A percentile compares a stretch with the other conserved stretches of the same genome.
phyloP scores from a whole-genome alignment of 2,797 vertebrate genomes.

The Crenuchus spilurus region DNA sequence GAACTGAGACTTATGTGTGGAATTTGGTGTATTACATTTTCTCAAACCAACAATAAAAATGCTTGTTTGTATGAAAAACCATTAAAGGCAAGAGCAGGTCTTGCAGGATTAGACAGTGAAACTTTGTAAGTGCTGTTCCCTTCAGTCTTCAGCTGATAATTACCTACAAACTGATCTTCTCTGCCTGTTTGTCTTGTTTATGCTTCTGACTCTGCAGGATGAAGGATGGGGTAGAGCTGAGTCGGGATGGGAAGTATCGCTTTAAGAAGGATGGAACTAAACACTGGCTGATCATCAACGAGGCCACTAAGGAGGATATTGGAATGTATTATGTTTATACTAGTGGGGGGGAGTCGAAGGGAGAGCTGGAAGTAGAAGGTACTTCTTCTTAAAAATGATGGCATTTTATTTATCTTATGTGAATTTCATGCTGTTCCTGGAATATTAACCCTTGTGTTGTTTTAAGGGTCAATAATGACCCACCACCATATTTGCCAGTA shows the following conservation, averaged over 20 bases:
- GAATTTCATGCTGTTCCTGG: neutral
- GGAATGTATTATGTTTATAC: constrained; percentile 83
- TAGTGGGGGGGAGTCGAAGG: constrained; percentile 88
- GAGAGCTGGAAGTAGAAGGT: constrained; percentile 91
- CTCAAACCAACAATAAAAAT: too few species aligned
- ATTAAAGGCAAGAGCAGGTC: too few species aligned
- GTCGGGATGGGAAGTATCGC: constrained; percentile 87
- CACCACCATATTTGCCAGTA: too few species aligned
- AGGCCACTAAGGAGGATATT: constrained; percentile 81
- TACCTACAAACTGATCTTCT: too few species aligned
- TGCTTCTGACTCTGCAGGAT: constrained; percentile 76
- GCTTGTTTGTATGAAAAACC: too few species aligned
- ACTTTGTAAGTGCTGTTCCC: too few species aligned
- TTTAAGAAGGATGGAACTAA: constrained; percentile 91
- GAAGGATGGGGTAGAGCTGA: constrained; percentile 90
- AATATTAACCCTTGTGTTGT: constrained; percentile 10
- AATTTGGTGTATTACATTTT: too few species aligned
- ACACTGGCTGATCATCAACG: constrained; percentile 87
- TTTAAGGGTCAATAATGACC: too few species aligned
- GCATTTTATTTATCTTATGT: neutral
- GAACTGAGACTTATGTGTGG: too few species aligned
- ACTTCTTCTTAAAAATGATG: neutral
- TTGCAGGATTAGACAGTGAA: too few species aligned
- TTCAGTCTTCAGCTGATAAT: too few species aligned
- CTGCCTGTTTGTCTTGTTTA: too few species aligned